These are phyloP conservation scores for Drosophila orena DNA, from an alignment of 1,140 invertebrate genomes.

Conservation along the genomic window DNA sequence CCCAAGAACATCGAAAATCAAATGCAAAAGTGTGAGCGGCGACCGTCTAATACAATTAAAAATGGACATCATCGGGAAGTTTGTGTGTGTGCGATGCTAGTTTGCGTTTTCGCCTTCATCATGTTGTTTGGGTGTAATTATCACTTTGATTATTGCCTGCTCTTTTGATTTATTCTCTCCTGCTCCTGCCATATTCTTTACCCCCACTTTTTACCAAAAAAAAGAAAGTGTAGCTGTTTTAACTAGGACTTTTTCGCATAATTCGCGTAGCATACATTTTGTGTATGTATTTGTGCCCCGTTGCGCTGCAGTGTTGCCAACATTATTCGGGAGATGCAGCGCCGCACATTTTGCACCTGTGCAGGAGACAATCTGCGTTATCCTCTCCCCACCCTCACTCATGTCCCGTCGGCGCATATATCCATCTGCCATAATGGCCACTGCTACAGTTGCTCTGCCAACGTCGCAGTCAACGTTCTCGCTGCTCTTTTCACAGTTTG, in stretches of 20 bases:
- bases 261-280: slow-evolving; percentile 72
- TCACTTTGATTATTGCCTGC: slow-evolving; percentile 33
- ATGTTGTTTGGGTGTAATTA: slow-evolving; percentile 47
- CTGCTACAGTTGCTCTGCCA: slow-evolving; percentile 38
- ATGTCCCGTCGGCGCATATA: slow-evolving; percentile 29
- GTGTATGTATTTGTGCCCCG: slow-evolving; percentile 72
- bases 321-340: slow-evolving; percentile 58
- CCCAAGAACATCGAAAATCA: slow-evolving; percentile 40
- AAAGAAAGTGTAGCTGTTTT: slow-evolving; percentile 22
- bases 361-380: slow-evolving; percentile 62
- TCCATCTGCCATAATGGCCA: slow-evolving; percentile 30
- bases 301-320: slow-evolving; percentile 69
- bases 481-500: slow-evolving; percentile 29
- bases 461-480: slow-evolving; percentile 21
- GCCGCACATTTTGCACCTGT: slow-evolving; percentile 71
- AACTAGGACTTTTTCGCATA: slow-evolving; percentile 57
- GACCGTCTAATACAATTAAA: slow-evolving; percentile 68
- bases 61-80: slow-evolving; percentile 50
- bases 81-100: slow-evolving; percentile 29
- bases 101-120: slow-evolving; percentile 14
- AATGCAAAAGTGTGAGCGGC: slow-evolving; percentile 46
- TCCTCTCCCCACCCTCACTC: slow-evolving; percentile 12
- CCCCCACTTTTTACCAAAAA: slow-evolving; percentile 14
- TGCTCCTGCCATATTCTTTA: slow-evolving; percentile 40
- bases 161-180: slow-evolving; percentile 35